These are phyloP conservation scores for Cenopis cana DNA, from an alignment of 2,888 invertebrate species.

Conservation along the genomic window DNA sequence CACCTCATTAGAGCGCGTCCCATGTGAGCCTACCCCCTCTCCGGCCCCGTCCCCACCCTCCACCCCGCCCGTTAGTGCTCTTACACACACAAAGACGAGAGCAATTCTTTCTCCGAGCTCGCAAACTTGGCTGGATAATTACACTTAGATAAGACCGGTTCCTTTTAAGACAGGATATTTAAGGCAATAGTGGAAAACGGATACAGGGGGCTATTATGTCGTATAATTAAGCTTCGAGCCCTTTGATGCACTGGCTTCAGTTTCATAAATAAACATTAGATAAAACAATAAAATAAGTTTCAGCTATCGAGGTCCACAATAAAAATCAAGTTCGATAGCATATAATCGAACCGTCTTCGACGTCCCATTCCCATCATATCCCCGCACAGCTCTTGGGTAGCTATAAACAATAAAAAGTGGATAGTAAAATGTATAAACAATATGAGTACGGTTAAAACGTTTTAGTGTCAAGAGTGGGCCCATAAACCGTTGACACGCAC, in stretches of 20 bases:
- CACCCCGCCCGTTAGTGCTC: slow-evolving; percentile 50
- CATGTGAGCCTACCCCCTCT: slow-evolving; percentile 80
- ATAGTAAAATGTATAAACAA: slow-evolving; percentile 85
- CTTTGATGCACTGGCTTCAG: slow-evolving; percentile 37
- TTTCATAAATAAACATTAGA: slow-evolving; percentile 43
- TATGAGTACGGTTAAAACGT: slow-evolving; percentile 83
- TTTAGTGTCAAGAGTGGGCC: slow-evolving; percentile 84
- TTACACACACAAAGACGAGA: slow-evolving; percentile 66
- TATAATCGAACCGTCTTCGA: slow-evolving; percentile 71
- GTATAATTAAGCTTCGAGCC: slow-evolving; percentile 30
- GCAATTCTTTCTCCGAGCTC: slow-evolving; percentile 82
- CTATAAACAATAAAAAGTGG: slow-evolving; percentile 82
- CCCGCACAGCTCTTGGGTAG: slow-evolving; percentile 72
- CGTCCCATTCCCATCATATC: slow-evolving; percentile 71
- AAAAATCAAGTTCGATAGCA: slow-evolving; percentile 74
- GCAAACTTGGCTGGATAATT: slow-evolving; percentile 83
- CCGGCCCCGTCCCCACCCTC: slow-evolving; percentile 50
- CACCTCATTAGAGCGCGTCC: slow-evolving; percentile 85
- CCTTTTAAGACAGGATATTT: slow-evolving; percentile 41
- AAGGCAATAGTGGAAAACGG: slow-evolving; percentile 26
- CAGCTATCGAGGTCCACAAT: slow-evolving; percentile 66
- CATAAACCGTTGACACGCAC: slow-evolving; percentile 84
- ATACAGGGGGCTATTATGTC: slow-evolving; percentile 28
- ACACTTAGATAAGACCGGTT: slow-evolving; percentile 69
- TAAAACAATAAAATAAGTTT: slow-evolving; percentile 53